Percentiles rank a stretch among this genome's conserved stretches.
These are phyloP conservation scores for Eristalis intricaria DNA, from an alignment of 2,888 invertebrate species.

Conservation along the genomic window DNA sequence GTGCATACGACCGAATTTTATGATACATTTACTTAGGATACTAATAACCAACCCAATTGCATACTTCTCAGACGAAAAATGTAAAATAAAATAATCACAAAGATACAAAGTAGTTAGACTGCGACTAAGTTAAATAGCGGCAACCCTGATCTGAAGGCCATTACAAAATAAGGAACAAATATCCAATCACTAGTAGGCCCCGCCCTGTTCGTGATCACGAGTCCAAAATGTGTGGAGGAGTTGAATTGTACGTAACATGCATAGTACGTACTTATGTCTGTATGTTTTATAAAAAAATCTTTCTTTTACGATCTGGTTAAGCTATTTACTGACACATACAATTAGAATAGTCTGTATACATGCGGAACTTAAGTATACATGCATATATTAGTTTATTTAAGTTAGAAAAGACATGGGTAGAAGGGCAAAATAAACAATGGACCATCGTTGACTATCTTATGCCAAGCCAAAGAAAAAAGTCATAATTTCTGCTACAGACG, in stretches of 20 bases:
- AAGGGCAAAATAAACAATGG: background rate
- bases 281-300: background rate
- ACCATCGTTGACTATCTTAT: background rate
- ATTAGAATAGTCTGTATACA: no score
- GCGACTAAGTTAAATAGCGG: no score
- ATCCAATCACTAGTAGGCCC: constrained; percentile 66
- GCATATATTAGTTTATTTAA: no score
- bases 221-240: background rate
- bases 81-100: no score
- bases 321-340: background rate
- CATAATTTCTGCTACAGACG: background rate
- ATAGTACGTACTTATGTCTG: no score
- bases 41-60: no score
- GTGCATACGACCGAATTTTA: no score
- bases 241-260: background rate
- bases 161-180: constrained; percentile 42
- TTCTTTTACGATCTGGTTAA: background rate
- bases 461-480: background rate
- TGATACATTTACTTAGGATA: no score
- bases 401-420: background rate
- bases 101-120: no score
- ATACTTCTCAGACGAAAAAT: no score
- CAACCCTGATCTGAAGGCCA: no score
- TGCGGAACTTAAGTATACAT: no score
- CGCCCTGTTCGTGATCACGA: constrained; percentile 46